phyloP scores from a whole-genome alignment of 2,888 invertebrate genomes.

The Conus canariensis region DNA sequence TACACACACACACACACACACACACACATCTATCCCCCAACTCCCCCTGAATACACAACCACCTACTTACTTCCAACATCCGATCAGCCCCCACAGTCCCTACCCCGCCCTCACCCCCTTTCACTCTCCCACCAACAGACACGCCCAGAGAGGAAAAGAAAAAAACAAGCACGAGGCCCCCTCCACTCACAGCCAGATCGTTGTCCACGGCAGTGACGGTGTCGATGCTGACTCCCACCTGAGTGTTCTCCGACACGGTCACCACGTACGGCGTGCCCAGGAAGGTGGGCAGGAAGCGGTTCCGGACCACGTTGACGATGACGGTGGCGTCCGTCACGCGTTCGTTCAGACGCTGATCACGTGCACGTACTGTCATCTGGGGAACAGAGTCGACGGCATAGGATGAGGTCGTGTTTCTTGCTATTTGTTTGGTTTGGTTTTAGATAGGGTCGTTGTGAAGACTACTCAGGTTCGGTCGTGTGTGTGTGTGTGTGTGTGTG shows the following conservation, averaged over 20 bases:
- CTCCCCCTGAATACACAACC: too few species aligned
- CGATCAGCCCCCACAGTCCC: too few species aligned
- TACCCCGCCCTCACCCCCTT: too few species aligned
- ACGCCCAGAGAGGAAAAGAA: too few species aligned
- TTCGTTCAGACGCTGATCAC: slow-evolving; percentile 58
- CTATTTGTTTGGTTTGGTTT: too few species aligned
- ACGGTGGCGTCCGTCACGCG: slow-evolving; percentile 60
- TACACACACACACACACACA: too few species aligned
- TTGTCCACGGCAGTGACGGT: slow-evolving; percentile 63
- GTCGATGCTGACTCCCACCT: slow-evolving; percentile 56
- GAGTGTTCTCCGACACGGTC: slow-evolving; percentile 59
- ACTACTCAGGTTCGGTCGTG: too few species aligned
- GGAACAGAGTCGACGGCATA: background rate
- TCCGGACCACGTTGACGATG: slow-evolving; percentile 63
- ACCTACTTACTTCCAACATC: too few species aligned
- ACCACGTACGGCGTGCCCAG: slow-evolving; percentile 55
- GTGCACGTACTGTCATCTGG: slow-evolving; percentile 61
- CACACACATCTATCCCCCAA: too few species aligned
- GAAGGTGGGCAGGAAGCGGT: slow-evolving; percentile 64
- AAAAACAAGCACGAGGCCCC: background rate
- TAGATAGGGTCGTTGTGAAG: background rate
- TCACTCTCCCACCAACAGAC: too few species aligned
- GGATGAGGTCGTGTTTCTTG: background rate
- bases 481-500: too few species aligned
- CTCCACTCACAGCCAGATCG: slow-evolving; percentile 60